Evolutionary conservation across 2,888 invertebrate genomes (phyloP).

Genomic region (Nephrocerus scutellatus): DNA sequence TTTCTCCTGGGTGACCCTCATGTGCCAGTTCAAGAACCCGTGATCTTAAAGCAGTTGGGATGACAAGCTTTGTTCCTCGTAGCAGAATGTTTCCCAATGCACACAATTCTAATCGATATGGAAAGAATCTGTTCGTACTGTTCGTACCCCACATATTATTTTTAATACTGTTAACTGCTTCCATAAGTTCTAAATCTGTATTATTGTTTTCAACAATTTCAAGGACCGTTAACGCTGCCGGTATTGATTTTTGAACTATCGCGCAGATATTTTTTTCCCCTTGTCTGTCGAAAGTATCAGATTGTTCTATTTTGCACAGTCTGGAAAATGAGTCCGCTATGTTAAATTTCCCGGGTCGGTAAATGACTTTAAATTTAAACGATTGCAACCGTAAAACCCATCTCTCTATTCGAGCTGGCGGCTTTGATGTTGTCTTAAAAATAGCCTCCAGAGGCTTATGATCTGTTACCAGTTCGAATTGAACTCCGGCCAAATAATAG

Average conservation of each 20-base stretch:
- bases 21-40: no score
- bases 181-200: constrained; percentile 12
- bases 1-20: constrained; percentile 6
- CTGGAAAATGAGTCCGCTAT: constrained; percentile 12
- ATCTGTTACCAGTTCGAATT: constrained; percentile 17
- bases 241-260: constrained; percentile 12
- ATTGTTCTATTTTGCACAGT: constrained; percentile 5
- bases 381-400: constrained; percentile 11
- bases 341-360: constrained; percentile 1
- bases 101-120: constrained; percentile 15
- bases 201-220: constrained; percentile 12
- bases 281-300: constrained; percentile 8
- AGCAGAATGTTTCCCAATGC: constrained; percentile 14
- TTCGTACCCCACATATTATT: constrained; percentile 9
- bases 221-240: constrained; percentile 11
- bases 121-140: constrained; percentile 9
- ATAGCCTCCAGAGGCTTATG: constrained; percentile 18
- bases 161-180: constrained; percentile 6
- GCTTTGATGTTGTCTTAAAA: constrained; percentile 16
- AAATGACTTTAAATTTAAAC: constrained; percentile 8
- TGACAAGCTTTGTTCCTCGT: constrained; percentile 14
- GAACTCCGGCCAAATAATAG: constrained; percentile 7
- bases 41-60: constrained; percentile 10
- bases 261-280: constrained; percentile 10
- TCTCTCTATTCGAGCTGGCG: constrained; percentile 11